These are phyloP conservation scores for Lypha dubia DNA, from an alignment of 2,888 invertebrate genomes.

Conservation along the genomic window DNA sequence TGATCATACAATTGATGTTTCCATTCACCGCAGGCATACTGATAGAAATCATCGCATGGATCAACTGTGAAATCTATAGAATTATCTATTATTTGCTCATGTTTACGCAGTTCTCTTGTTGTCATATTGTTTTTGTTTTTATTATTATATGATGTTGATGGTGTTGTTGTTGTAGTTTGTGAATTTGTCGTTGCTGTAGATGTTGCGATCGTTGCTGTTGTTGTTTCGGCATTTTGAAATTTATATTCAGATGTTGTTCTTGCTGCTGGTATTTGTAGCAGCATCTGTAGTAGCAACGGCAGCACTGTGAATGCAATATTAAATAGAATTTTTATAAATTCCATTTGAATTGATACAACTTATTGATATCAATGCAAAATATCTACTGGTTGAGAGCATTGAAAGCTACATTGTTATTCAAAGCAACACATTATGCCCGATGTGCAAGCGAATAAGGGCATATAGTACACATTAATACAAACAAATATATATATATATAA, in stretches of 20 bases:
- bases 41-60: conserved; percentile 71
- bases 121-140: conserved; percentile 59
- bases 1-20: conserved; percentile 41
- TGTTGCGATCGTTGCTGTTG: conserved; percentile 44
- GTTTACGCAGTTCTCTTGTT: conserved; percentile 58
- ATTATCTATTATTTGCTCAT: conserved; percentile 68
- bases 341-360: conserved; percentile 71
- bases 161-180: conserved; percentile 20
- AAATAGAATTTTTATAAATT: conserved; percentile 70
- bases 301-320: conserved; percentile 69
- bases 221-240: conserved; percentile 53
- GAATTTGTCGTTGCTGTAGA: conserved; percentile 28
- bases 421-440: conserved; percentile 67
- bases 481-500: conserved; percentile 5
- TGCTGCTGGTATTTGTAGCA: conserved; percentile 62
- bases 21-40: conserved; percentile 70
- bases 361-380: conserved; percentile 70
- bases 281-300: conserved; percentile 61
- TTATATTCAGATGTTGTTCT: conserved; percentile 54
- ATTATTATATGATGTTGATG: conserved; percentile 45
- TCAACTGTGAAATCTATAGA: conserved; percentile 67
- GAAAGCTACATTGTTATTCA: conserved; percentile 70
- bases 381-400: conserved; percentile 69
- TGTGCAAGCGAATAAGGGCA: conserved; percentile 65
- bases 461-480: conserved; percentile 56